Evolutionary conservation across 2,888 invertebrate species (phyloP).

Genomic region (Netelia fuscicornis): DNA sequence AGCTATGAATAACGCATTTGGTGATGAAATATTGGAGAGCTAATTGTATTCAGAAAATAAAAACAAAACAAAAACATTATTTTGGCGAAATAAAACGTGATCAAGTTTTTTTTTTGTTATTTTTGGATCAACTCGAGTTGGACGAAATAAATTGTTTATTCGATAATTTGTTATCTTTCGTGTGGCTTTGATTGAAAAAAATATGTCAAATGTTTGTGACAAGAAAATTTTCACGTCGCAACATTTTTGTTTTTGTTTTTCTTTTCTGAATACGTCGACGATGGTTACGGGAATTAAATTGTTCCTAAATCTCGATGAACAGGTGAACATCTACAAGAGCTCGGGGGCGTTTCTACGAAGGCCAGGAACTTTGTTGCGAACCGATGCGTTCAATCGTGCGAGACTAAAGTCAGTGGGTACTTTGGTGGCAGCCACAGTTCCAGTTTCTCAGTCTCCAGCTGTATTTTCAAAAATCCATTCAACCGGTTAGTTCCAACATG

Average conservation of each 20-base stretch:
- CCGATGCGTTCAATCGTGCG: conserved; percentile 59
- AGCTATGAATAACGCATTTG: conserved; percentile 62
- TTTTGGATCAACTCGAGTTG: conserved; percentile 16
- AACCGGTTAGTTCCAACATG: conserved; percentile 51
- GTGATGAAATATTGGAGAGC: conserved; percentile 47
- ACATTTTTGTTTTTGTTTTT: neutral
- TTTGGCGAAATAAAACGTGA: conserved; percentile 17
- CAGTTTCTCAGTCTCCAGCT: neutral
- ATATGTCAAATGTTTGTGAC: neutral
- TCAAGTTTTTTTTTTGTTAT: neutral
- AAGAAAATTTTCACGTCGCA: neutral
- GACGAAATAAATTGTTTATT: neutral
- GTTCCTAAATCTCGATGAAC: conserved; percentile 65
- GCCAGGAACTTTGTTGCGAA: conserved; percentile 72
- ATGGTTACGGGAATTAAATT: conserved; percentile 27
- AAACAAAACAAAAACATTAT: conserved; percentile 11
- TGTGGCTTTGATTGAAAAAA: too few species aligned
- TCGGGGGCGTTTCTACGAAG: conserved; percentile 66
- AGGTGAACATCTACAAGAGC: conserved; percentile 78
- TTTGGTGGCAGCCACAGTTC: neutral
- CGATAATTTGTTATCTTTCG: too few species aligned
- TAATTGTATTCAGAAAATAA: conserved; percentile 14
- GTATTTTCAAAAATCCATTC: conserved; percentile 46
- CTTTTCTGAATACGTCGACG: neutral
- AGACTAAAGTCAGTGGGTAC: conserved; percentile 12